Conservation (phyloP, 1,140 invertebrate genomes). For the Ceratoteleas bidentatus region DNA sequence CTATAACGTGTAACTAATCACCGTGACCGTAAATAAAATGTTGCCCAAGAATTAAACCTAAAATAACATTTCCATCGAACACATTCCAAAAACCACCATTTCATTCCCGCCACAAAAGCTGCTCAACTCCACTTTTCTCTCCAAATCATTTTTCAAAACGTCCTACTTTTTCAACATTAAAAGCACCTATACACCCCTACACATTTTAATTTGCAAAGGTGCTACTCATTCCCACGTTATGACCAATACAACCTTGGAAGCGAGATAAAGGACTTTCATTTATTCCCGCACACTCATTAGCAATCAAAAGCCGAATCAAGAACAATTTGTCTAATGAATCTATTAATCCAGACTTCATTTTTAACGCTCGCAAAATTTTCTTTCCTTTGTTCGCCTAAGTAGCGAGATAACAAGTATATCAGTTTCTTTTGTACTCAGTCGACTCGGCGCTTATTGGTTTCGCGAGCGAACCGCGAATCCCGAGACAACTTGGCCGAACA, state of each 20-base stretch:
- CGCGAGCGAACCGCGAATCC: constrained; percentile 17
- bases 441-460: constrained; percentile 35
- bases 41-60: too few species aligned
- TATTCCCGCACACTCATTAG: too few species aligned
- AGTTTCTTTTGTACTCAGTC: constrained; percentile 28
- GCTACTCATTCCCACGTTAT: too few species aligned
- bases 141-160: neutral
- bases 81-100: too few species aligned
- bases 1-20: constrained; percentile 42
- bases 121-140: neutral
- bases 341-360: constrained; percentile 7
- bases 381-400: constrained; percentile 9
- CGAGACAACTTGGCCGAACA: constrained; percentile 35
- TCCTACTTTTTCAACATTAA: neutral
- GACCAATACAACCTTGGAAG: too few species aligned
- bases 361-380: constrained; percentile 10
- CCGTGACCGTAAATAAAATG: constrained; percentile 16
- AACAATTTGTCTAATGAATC: constrained; percentile 12
- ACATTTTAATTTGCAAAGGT: too few species aligned
- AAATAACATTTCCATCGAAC: too few species aligned
- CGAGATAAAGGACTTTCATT: too few species aligned
- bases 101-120: too few species aligned
- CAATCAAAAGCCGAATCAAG: neutral
- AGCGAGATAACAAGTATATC: constrained; percentile 26
- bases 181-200: neutral